Conservation (phyloP, 2,113 vertebrate species). For the Petromus typicus region DNA sequence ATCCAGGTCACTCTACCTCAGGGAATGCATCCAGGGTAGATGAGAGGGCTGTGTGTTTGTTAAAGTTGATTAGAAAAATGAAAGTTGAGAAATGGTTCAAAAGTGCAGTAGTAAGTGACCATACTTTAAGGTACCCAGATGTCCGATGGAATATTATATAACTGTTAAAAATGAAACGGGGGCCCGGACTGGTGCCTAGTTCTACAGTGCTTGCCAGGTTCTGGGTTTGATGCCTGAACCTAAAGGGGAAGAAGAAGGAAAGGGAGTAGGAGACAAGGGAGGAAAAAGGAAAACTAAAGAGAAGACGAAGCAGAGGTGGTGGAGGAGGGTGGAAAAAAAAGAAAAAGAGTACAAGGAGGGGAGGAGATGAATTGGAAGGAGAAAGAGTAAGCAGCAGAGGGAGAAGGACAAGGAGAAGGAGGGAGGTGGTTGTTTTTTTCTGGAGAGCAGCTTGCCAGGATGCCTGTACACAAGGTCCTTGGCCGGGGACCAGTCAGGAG, state of each 20-base stretch:
- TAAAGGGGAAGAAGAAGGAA: background rate
- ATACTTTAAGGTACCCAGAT: background rate
- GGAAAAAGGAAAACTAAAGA: background rate
- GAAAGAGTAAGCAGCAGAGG: background rate
- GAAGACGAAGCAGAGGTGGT: background rate
- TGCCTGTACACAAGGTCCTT: rapidly evolving
- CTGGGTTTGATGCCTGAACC: background rate
- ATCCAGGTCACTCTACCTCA: background rate
- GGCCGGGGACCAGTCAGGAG: rapidly evolving
- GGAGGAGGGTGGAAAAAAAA: too few species aligned
- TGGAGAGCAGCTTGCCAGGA: background rate
- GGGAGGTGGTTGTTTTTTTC: background rate
- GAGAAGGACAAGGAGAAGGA: background rate
- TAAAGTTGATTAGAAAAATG: background rate
- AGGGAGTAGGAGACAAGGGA: too few species aligned
- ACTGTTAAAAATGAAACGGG: background rate
- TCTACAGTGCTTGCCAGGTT: background rate
- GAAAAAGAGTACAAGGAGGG: background rate
- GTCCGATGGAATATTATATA: background rate
- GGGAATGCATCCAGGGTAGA: background rate
- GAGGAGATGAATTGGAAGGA: background rate
- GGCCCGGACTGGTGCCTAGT: background rate
- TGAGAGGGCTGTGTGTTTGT: background rate
- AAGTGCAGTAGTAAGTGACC: background rate
- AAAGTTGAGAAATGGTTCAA: background rate